Evolutionary conservation across 2,797 vertebrate species (phyloP).

Genomic region (Leucoraja ocellata): DNA sequence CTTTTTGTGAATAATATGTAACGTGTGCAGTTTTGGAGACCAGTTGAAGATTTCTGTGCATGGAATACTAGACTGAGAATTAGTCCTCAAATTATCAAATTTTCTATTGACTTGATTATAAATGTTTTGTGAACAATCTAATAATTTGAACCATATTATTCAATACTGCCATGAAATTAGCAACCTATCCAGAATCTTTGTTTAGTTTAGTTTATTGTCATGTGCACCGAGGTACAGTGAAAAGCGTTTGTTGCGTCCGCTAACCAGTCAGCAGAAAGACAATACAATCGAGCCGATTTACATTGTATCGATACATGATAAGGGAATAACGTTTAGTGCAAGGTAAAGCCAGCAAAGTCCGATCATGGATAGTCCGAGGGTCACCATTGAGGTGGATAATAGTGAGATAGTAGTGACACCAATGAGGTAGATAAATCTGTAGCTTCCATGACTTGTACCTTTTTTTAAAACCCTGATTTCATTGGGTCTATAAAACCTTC

Average conservation of each 20-base stretch:
- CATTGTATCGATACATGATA: too few species aligned
- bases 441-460: background rate
- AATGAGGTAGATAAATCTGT: background rate
- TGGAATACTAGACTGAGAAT: background rate
- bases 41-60: background rate
- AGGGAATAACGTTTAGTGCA: too few species aligned
- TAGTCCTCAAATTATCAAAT: background rate
- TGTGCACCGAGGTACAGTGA: too few species aligned
- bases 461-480: background rate
- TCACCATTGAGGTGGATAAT: too few species aligned
- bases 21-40: background rate
- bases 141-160: background rate
- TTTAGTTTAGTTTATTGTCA: too few species aligned
- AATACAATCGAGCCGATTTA: too few species aligned
- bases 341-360: too few species aligned
- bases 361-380: too few species aligned
- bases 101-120: background rate
- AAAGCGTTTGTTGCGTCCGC: too few species aligned
- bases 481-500: background rate
- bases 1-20: background rate
- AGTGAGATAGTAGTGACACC: too few species aligned
- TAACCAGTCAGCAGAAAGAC: too few species aligned
- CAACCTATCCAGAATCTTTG: background rate
- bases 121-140: background rate
- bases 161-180: background rate